Evolutionary conservation across 2,113 vertebrate species (phyloP).

Genomic region (Tachysurus vachellii): DNA sequence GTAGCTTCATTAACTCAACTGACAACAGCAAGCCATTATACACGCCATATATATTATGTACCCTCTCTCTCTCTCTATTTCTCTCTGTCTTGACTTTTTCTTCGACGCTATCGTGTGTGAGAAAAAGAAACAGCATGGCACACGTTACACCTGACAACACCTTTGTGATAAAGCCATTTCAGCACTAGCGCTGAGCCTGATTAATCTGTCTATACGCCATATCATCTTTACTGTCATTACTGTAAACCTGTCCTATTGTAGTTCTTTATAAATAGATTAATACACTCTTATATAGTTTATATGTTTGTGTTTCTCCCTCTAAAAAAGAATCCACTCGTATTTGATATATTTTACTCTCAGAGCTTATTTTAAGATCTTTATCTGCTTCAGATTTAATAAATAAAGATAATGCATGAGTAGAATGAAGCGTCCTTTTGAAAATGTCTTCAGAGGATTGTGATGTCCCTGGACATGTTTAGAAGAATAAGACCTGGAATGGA

Average conservation of each 20-base stretch:
- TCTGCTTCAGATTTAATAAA: neutral
- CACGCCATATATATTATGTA: neutral
- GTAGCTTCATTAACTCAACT: conserved; percentile 42
- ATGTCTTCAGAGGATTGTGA: neutral
- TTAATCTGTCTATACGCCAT: neutral
- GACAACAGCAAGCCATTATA: conserved; percentile 19
- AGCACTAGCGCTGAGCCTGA: neutral
- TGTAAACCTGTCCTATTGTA: neutral
- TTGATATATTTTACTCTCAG: neutral
- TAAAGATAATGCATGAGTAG: neutral
- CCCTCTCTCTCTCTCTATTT: neutral
- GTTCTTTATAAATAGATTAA: too few relatives aligned
- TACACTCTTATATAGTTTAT: neutral
- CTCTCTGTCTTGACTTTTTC: neutral
- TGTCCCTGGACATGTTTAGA: too few relatives aligned
- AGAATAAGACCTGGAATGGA: too few relatives aligned
- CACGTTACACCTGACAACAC: neutral
- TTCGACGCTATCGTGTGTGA: neutral
- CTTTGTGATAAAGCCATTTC: neutral
- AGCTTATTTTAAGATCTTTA: neutral
- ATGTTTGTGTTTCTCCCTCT: neutral
- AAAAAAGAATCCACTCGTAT: neutral
- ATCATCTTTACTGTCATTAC: neutral
- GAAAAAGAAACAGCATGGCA: neutral
- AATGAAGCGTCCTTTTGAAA: neutral